phyloP scores from a whole-genome alignment of 2,797 vertebrate species.

The Euthynnus affinis region DNA sequence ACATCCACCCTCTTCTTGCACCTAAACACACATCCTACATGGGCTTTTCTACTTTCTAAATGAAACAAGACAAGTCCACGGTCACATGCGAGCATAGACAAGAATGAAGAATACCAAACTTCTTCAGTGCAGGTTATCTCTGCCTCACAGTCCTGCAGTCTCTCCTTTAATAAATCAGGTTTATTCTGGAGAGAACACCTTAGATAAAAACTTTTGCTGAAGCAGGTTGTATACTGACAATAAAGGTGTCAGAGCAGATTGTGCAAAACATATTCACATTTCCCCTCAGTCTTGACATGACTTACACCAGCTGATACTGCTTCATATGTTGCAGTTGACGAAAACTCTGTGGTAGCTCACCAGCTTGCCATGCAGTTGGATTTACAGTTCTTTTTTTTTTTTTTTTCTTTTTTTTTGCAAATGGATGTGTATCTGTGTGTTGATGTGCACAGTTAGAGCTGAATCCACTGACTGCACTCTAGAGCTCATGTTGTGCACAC shows the following conservation, averaged over 20 bases:
- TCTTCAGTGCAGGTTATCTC: conserved; percentile 54
- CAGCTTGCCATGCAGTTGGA: conserved; percentile 33
- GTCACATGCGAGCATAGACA: conserved; percentile 31
- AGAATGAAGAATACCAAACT: conserved; percentile 41
- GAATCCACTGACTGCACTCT: conserved; percentile 53
- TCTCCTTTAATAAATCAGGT: conserved; percentile 49
- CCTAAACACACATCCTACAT: conserved; percentile 49
- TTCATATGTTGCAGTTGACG: conserved; percentile 9
- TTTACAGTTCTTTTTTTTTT: conserved; percentile 31
- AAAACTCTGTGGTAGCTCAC: conserved; percentile 35
- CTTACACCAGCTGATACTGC: conserved; percentile 28
- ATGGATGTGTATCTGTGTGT: conserved; percentile 54
- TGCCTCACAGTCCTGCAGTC: conserved; percentile 54
- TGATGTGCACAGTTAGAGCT: conserved; percentile 42
- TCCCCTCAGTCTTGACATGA: conserved; percentile 33
- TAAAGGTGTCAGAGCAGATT: conserved; percentile 46
- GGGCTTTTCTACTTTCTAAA: conserved; percentile 48
- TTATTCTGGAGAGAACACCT: conserved; percentile 46
- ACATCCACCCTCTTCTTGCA: conserved; percentile 34
- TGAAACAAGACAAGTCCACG: conserved; percentile 52
- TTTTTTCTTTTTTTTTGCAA: conserved; percentile 37
- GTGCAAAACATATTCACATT: conserved; percentile 42
- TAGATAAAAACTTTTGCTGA: conserved; percentile 52
- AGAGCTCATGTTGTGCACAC: conserved; percentile 37
- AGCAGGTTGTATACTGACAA: conserved; percentile 52